Evolutionary conservation across 2,113 vertebrate species (phyloP).

Genomic region (Oryzias woworae): DNA sequence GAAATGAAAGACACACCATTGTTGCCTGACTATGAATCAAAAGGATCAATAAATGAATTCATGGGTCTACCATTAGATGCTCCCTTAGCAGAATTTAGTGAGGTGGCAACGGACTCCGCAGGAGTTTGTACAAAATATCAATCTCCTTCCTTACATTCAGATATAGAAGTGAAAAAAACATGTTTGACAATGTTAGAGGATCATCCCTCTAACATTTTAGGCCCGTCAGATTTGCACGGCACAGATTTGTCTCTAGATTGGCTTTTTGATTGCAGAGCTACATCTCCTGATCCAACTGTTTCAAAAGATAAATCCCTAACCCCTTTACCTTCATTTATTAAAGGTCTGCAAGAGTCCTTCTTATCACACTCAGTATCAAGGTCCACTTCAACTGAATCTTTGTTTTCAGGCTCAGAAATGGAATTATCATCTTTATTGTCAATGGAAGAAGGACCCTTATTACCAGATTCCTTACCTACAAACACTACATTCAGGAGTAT

Average conservation of each 20-base stretch:
- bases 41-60: conserved; percentile 14
- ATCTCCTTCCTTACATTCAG: too few relatives aligned
- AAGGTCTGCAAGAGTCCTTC: too few relatives aligned
- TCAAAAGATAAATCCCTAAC: too few relatives aligned
- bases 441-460: conserved; percentile 25
- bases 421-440: not conserved
- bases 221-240: too few relatives aligned
- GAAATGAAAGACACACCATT: conserved; percentile 23
- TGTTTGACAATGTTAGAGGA: too few relatives aligned
- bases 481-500: conserved; percentile 10
- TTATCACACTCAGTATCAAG: not conserved
- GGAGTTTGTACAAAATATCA: not conserved
- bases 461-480: conserved; percentile 35
- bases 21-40: conserved; percentile 31
- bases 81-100: conserved; percentile 35
- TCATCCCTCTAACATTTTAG: too few relatives aligned
- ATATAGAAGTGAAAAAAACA: too few relatives aligned
- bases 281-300: too few relatives aligned
- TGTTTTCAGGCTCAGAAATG: conserved; percentile 33
- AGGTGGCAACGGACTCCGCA: not conserved
- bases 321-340: too few relatives aligned
- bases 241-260: too few relatives aligned
- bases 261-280: too few relatives aligned
- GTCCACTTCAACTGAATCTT: conserved; percentile 45
- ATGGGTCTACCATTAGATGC: conserved; percentile 43